A percentile compares a stretch with the other conserved stretches of the same genome.
phyloP scores from a whole-genome alignment of 2,797 vertebrate species.

The Liasis olivaceus region DNA sequence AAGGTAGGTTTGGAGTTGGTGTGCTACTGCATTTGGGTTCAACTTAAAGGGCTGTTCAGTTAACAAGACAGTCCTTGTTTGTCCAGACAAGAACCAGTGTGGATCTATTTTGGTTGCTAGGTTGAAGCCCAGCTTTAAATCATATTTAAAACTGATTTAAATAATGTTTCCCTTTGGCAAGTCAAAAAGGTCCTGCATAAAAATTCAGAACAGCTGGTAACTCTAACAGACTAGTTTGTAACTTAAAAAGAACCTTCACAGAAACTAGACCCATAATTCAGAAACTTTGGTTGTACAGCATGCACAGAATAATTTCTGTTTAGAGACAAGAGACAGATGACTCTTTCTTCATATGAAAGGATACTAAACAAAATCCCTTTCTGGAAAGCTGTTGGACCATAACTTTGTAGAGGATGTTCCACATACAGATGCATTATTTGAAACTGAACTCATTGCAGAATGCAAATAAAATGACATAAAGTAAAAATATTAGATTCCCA shows the following conservation, averaged over 20 bases:
- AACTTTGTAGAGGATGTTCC: neutral
- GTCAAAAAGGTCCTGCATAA: neutral
- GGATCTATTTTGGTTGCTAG: neutral
- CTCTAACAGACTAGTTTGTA: neutral
- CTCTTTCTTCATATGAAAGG: neutral
- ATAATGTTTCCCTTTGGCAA: neutral
- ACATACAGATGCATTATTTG: neutral
- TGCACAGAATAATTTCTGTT: neutral
- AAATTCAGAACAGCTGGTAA: neutral
- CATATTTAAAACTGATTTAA: neutral
- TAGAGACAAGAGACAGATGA: too few relatives aligned
- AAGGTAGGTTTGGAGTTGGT: neutral
- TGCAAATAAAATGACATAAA: neutral
- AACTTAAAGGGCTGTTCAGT: neutral
- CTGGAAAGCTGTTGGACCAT: neutral
- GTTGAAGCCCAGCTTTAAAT: neutral
- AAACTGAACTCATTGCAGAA: neutral
- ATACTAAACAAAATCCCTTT: neutral
- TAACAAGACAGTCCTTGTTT: neutral
- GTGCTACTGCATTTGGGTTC: neutral
- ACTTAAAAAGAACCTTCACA: neutral
- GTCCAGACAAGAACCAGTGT: neutral
- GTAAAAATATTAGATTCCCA: neutral
- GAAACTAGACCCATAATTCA: neutral
- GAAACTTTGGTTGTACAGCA: neutral